phyloP scores from a whole-genome alignment of 1,140 invertebrate species.

The Mamestra configurata region DNA sequence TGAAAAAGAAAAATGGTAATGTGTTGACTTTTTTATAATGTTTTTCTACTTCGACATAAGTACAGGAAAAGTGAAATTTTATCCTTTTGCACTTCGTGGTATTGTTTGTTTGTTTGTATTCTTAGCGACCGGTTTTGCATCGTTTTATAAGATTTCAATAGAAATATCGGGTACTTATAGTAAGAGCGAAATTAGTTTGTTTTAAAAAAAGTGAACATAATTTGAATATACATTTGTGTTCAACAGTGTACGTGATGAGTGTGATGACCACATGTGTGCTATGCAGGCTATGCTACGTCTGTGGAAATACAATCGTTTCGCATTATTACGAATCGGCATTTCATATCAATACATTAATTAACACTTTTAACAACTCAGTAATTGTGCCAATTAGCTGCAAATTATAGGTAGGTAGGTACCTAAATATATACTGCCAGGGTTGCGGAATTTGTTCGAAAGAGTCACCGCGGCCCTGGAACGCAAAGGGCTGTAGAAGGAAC shows the following conservation, averaged over 20 bases:
- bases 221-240: neutral
- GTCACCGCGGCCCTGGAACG: too few relatives aligned
- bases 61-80: neutral
- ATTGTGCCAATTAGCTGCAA: neutral
- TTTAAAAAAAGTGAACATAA: too few relatives aligned
- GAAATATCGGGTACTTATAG: too few relatives aligned
- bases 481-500: too few relatives aligned
- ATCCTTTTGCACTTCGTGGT: neutral
- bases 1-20: conserved; percentile 38
- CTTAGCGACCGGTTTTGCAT: neutral
- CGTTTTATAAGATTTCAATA: too few relatives aligned
- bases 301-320: neutral
- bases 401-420: too few relatives aligned
- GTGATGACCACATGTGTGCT: neutral
- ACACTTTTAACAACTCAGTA: neutral
- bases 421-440: too few relatives aligned
- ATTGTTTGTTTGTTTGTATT: neutral
- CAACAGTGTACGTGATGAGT: neutral
- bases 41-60: neutral
- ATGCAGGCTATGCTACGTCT: neutral
- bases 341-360: neutral
- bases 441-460: too few relatives aligned
- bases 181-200: too few relatives aligned
- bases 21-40: neutral
- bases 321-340: neutral